Evolutionary conservation across 2,888 invertebrate genomes (phyloP), one percentile per base, ranked within the genome.

Genomic region (Ormyrus nitidulus): DNA sequence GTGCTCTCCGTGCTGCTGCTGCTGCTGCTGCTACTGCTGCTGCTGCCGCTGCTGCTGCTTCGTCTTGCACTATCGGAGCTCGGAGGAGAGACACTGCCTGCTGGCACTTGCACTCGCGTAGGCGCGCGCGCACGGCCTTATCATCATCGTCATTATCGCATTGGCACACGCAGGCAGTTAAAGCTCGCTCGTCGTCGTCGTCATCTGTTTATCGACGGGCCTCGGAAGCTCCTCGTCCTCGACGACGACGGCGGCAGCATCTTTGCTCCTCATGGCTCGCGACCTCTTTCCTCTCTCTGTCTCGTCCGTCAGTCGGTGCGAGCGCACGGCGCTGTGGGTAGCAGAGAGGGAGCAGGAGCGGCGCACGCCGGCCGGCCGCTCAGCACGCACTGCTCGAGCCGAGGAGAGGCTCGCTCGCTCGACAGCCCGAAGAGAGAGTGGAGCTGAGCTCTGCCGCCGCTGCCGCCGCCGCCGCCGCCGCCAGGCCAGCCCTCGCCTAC

Each of bases 351-450:
- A 65, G 13, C 66, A 61, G 58, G 72, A 81, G 72, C 73, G 73
- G 86, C 88, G 86, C 87, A 85, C 87, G 86, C 88, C 89, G 87
- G 86, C 88, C 89, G 89, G 89, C 86, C 86, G 89, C 87, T 87
- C 84, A 86, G 86, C 88, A 87, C 86, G 86, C 88, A 89, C 89
- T 89, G 88, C 53, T 46, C 9, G 44, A 5, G 13, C 62, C 44
- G 59, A 62, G 13, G n/a, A 19, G 70, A n/a, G 51, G 11, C 13
- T 34, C 19, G 13, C 6, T 4, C 48, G 49, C 34, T 34, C 6
- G 59, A 44, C 8, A 34, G 61, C 56, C 49, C 49, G 64, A 61
- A 53, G 68, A 62, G 53, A 9, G 53, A 51, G n/a, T 19, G 51
- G 61, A 49, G 13, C 19, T 34, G 34, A 34, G 34, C 48, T 10